Evolutionary conservation across 2,888 invertebrate genomes (phyloP).

Genomic region (Antheraea yamamai): DNA sequence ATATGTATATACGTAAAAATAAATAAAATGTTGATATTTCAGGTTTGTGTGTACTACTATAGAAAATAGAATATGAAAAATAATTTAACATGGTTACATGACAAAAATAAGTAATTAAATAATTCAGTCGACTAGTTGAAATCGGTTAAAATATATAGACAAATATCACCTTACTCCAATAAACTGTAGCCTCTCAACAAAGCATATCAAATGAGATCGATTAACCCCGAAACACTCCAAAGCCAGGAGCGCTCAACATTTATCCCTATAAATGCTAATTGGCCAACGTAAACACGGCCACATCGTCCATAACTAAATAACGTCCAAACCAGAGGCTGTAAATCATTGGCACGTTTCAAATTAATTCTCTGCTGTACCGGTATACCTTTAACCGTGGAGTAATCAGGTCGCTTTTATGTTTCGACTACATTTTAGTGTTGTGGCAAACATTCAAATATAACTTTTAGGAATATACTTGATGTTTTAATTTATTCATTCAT

Average conservation of each 20-base stretch:
- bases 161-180: constrained; percentile 13
- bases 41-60: no score
- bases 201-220: constrained; percentile 15
- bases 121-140: background rate
- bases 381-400: constrained; percentile 50
- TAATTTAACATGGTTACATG: background rate
- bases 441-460: background rate
- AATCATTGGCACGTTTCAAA: constrained; percentile 73
- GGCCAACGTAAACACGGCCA: constrained; percentile 51
- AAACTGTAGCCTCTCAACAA: constrained; percentile 1
- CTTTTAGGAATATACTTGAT: background rate
- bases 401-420: constrained; percentile 64
- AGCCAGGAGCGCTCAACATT: constrained; percentile 24
- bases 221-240: constrained; percentile 13
- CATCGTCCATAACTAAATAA: constrained; percentile 65
- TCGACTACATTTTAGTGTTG: constrained; percentile 32
- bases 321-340: constrained; percentile 58
- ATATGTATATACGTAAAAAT: no score
- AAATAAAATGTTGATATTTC: no score
- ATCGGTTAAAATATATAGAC: background rate
- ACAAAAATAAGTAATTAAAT: background rate
- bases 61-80: no score
- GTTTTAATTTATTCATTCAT: background rate
- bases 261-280: constrained; percentile 56
- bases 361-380: constrained; percentile 67